Conservation (phyloP, 2,888 invertebrate genomes). For the Yponomeuta malinellus region DNA sequence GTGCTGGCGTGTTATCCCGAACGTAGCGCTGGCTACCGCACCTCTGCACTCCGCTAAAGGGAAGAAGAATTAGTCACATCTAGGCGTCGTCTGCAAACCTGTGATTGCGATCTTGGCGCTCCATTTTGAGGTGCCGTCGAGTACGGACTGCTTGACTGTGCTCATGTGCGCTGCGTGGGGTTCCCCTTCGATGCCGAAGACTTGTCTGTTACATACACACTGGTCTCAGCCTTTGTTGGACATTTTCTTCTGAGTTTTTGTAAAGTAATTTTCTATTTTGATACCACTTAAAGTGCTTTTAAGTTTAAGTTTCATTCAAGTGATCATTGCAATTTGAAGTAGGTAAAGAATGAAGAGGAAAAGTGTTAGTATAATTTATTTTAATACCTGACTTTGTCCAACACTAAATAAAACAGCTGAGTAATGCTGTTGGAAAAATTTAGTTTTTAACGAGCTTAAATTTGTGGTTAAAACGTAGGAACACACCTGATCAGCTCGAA, state of each 20-base stretch:
- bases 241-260: not conserved
- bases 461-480: not conserved
- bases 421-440: not conserved
- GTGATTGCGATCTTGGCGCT: constrained; percentile 99
- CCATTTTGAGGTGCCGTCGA: constrained; percentile 99
- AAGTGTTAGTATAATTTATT: not conserved
- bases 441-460: not conserved
- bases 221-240: constrained; percentile 37
- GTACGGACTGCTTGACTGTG: constrained; percentile 97
- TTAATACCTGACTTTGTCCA: constrained; percentile 11
- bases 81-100: constrained; percentile 85
- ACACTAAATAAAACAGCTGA: constrained; percentile 5
- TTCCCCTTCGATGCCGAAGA: constrained; percentile 96
- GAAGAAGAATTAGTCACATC: constrained; percentile 25
- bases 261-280: constrained; percentile 17
- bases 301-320: not conserved
- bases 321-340: not conserved
- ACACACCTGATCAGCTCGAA: constrained; percentile 97
- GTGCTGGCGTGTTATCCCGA: constrained; percentile 33
- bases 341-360: not conserved
- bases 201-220: constrained; percentile 84
- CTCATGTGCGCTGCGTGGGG: constrained; percentile 97
- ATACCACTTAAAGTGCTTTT: not conserved
- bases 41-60: constrained; percentile 21
- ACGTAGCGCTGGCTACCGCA: constrained; percentile 25